phyloP scores from a whole-genome alignment of 2,797 vertebrate species.

The Poecile montanus region DNA sequence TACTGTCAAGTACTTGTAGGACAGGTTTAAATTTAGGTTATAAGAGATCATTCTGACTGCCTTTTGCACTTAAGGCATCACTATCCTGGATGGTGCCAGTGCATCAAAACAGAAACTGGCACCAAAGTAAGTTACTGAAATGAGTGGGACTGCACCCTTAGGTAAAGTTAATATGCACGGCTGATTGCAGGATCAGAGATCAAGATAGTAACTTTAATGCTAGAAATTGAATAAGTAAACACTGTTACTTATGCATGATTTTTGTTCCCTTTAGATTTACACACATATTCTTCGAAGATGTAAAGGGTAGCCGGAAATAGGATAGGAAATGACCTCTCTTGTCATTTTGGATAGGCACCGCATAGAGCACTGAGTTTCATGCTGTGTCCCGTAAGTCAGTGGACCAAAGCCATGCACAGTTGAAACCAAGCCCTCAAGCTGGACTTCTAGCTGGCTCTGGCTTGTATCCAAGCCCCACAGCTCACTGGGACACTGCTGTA shows the following conservation, averaged over 20 bases:
- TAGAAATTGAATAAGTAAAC: not conserved
- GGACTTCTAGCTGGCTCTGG: not conserved
- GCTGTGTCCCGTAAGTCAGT: fast-evolving
- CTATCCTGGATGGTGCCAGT: not conserved
- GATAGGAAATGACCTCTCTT: not conserved
- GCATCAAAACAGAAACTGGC: not conserved
- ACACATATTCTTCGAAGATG: not conserved
- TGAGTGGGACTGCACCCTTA: not conserved
- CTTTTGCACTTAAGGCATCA: not conserved
- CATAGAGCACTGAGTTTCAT: not conserved
- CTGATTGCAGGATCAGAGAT: not conserved
- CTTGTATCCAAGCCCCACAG: not conserved
- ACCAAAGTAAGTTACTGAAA: not conserved
- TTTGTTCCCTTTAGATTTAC: constrained; percentile 5
- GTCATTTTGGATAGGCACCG: not conserved
- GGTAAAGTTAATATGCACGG: not conserved
- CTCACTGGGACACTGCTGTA: not conserved
- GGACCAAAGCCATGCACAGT: not conserved
- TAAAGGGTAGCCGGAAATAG: not conserved
- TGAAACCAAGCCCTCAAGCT: not conserved
- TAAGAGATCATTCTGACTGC: not conserved
- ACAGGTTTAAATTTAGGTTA: not conserved
- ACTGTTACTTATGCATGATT: not conserved
- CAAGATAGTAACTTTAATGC: not conserved
- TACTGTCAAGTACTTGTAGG: not conserved